Base-by-base conservation (phyloP, 2,113 vertebrate species). In the Carassius gibelio region DNA sequence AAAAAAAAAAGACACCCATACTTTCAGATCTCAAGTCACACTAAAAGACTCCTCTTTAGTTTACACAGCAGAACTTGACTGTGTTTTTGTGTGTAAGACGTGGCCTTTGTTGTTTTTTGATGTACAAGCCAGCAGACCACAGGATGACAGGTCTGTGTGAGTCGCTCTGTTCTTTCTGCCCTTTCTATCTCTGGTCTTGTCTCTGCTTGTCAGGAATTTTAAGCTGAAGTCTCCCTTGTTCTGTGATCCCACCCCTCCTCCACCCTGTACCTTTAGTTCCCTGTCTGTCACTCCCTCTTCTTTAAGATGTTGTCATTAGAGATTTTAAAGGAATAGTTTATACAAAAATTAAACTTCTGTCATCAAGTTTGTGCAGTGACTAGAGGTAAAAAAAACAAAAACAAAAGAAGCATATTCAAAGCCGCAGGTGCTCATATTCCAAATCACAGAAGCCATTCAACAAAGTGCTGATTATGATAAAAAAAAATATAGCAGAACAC, bases 201-300 rank as follows among this genome's bases (percentile, higher is more conserved):
- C 75, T 74, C 30, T 30, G 81, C 82, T 64, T 85, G 42, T 69
- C 66, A 86, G 81, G 83, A 88, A 82, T 88, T 72, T 23, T 75
- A 88, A 64, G 78, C 15, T 66, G 36, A 83, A 76, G 75, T 78
- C 17, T 42, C 57, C 15, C 42, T 19, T 38, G 74, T 85, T 76
- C 83, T 84, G 0, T 86, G 55, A 89, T 85, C 85, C 83, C 34
- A 30, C 2, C 85, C 62, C 62, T 77, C 42, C 14, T 14, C 82
- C 69, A 36, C 64, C 69, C 15, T 82, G 17, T 19, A 89, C 52
- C 81, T 66, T 75, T 74, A 72, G 26, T 42, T 81, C 61, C 45
- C 26, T 4, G 68, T 75, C 34, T 45, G 61, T 85, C 45, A 23
- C 64, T 84, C 61, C 66, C 45, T 75, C 11, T 48, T 2, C 15